A percentile compares a stretch with the other conserved stretches of the same genome.
phyloP scores from a whole-genome alignment of 1,140 invertebrate species.

The Potamilus streckersoni region DNA sequence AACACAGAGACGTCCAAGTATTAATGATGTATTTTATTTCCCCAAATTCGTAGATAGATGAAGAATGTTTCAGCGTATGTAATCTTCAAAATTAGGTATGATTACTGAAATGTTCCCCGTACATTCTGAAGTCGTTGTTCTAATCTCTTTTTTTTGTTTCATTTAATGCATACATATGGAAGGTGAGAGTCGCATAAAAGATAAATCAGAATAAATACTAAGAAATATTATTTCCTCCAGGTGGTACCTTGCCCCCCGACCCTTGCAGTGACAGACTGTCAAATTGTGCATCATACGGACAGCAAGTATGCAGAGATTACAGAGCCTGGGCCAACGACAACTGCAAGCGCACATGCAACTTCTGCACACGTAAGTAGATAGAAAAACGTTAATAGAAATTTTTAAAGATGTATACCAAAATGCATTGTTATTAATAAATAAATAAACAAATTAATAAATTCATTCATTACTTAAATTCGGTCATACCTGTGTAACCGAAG shows the following conservation, averaged over 20 bases:
- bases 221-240: not conserved
- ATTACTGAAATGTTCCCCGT: not conserved
- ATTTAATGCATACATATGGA: slow-evolving; percentile 1
- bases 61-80: no score
- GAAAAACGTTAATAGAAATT: not conserved
- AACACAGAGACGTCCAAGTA: no score
- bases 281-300: slow-evolving; percentile 45
- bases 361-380: slow-evolving; percentile 42
- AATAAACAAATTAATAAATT: not conserved
- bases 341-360: slow-evolving; percentile 47
- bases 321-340: slow-evolving; percentile 47
- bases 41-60: no score
- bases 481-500: no score
- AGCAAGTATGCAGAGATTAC: slow-evolving; percentile 43
- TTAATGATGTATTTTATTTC: no score
- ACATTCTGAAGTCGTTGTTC: not conserved
- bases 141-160: slow-evolving; percentile 1
- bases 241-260: slow-evolving; percentile 35
- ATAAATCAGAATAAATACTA: not conserved
- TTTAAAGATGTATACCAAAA: not conserved
- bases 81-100: no score
- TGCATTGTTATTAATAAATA: not conserved
- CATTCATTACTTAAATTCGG: not conserved
- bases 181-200: not conserved
- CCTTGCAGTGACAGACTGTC: slow-evolving; percentile 39